Evolutionary conservation across 1,140 invertebrate species (phyloP), one percentile per base, ranked within the genome.

Genomic region (Batillaria attramentaria): DNA sequence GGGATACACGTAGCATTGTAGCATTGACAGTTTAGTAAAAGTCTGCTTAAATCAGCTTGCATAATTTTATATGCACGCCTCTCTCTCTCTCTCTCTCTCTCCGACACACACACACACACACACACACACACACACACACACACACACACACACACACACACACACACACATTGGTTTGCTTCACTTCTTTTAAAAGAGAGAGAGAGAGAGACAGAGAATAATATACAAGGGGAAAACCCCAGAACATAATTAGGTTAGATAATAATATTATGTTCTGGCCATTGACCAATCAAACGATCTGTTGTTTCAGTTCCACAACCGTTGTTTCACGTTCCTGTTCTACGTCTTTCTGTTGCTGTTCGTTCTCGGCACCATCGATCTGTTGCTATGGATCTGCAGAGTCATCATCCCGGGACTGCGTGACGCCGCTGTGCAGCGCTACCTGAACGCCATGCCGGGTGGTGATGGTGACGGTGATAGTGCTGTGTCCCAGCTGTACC

Each of bases 171-270:
- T 13, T 66, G 28, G 33, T 35, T 66, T 13, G 8, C 33, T 13
- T 50, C 20, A 50, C n/a, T 74, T 50, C 28, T 54, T 43, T 41
- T n/a, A 66, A 66, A 31, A 66, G 33, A 66, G 33, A 66, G 33
- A 66, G 33, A 31, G 28, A 13, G 62, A 66, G 62, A 66, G 62
- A 66, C 10, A 66, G 62, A 66, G 62, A 66, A 28, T 13, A 28
- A 66, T 24, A 66, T 8, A 66, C 24, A 66, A 31, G 28, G 33
- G 28, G 62, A 66, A 28, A 66, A 35, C 24, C n/a, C 8, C 13
- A 13, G 62, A 31, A 35, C 8, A 35, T 13, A 28, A 66, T 10
- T 13, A 28, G 28, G 62, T 13, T 10, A 66, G 62, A 66, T 10
- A 66, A 28, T 13, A 28, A 66, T 10, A 66, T 10, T 13, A 28